A percentile compares a stretch with the other conserved stretches of the same genome.
Evolutionary conservation across 2,797 vertebrate species (phyloP).

Genomic region (Mormyrops attenuatus): DNA sequence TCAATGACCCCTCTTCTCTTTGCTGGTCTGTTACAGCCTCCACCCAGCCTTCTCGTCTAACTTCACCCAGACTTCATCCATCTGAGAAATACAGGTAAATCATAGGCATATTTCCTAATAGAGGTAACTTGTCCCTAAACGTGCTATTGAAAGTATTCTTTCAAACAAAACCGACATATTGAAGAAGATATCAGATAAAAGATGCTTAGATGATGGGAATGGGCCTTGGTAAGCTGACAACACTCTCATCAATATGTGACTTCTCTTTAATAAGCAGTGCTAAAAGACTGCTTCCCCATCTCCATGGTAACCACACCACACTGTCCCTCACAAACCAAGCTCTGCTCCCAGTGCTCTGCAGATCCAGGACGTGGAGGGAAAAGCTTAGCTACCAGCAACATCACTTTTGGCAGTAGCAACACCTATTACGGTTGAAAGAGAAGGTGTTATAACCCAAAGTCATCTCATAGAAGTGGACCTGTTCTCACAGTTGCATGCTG

Average conservation of each 20-base stretch:
- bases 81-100: not conserved
- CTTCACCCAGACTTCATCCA: not conserved
- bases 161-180: not conserved
- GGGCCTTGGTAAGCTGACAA: conserved; percentile 42
- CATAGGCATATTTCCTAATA: not conserved
- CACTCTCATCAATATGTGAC: conserved; percentile 38
- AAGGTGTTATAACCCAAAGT: conserved; percentile 41
- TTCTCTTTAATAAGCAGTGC: conserved; percentile 46
- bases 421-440: conserved; percentile 72
- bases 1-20: not conserved
- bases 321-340: conserved; percentile 52
- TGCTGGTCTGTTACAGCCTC: not conserved
- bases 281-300: conserved; percentile 44
- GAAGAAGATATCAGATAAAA: not conserved
- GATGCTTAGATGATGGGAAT: conserved; percentile 40
- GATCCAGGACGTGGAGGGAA: conserved; percentile 53
- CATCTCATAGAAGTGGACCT: conserved; percentile 61
- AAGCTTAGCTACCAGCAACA: conserved; percentile 62
- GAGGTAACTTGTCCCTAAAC: not conserved
- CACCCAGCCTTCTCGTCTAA: not conserved
- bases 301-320: conserved; percentile 45
- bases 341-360: conserved; percentile 44
- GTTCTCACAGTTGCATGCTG: conserved; percentile 55
- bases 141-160: not conserved
- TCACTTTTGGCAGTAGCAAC: conserved; percentile 48